A percentile compares a stretch with the other conserved stretches of the same genome.
Evolutionary conservation across 2,797 vertebrate genomes (phyloP).

Genomic region (Champsocephalus esox): DNA sequence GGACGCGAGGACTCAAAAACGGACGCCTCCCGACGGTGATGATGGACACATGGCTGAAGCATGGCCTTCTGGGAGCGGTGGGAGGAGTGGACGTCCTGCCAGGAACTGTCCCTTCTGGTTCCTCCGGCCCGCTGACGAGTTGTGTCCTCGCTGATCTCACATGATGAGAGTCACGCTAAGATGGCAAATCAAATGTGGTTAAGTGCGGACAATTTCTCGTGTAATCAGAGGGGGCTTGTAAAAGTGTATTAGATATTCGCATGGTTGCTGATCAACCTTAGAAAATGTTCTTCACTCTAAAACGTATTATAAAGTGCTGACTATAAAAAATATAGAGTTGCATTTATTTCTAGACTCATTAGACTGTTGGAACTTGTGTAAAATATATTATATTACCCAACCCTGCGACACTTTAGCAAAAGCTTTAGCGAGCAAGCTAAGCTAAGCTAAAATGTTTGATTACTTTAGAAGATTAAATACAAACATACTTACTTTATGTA

Average conservation of each 20-base stretch:
- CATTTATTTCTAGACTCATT: conserved; percentile 9
- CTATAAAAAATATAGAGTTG: conserved; percentile 4
- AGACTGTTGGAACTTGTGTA: not conserved
- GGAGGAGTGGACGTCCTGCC: conserved; percentile 82
- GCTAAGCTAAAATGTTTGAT: not conserved
- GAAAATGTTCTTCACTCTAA: not conserved
- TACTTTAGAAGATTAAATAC: not conserved
- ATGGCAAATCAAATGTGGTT: conserved; percentile 73
- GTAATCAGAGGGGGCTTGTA: conserved; percentile 48
- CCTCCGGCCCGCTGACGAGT: conserved; percentile 74
- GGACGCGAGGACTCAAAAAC: conserved; percentile 77
- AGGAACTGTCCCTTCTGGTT: conserved; percentile 85
- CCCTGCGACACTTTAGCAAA: not conserved
- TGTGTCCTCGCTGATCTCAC: conserved; percentile 71
- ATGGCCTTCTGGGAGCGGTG: conserved; percentile 85
- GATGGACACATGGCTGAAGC: conserved; percentile 85
- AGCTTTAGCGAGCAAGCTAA: not conserved
- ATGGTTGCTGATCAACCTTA: not conserved
- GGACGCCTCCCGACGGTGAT: conserved; percentile 81
- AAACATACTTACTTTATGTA: not conserved
- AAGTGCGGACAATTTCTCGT: conserved; percentile 60
- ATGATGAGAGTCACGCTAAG: conserved; percentile 79
- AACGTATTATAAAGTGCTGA: conserved; percentile 32
- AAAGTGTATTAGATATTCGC: conserved; percentile 18
- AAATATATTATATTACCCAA: not conserved